Evolutionary conservation across 2,797 vertebrate genomes (phyloP).

Genomic region (Amazonetta brasiliensis): DNA sequence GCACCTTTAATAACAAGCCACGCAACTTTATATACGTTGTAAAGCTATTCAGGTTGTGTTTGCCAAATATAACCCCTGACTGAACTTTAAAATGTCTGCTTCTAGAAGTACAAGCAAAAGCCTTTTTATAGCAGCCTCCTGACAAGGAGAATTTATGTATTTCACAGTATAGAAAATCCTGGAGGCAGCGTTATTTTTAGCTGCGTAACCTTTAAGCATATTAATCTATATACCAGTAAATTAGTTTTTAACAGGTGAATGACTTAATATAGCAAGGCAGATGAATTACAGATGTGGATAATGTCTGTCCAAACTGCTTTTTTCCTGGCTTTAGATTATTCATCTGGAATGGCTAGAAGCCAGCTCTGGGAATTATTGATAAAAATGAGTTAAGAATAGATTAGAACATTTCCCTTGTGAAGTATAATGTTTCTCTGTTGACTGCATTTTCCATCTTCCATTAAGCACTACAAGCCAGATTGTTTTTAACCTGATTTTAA

Average conservation of each 20-base stretch:
- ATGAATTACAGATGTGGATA: constrained; percentile 55
- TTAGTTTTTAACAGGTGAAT: constrained; percentile 53
- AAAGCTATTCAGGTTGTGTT: not conserved
- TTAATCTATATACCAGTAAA: constrained; percentile 22
- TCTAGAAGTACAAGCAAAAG: constrained; percentile 1
- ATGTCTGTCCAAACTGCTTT: constrained; percentile 36
- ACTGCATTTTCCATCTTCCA: constrained; percentile 38
- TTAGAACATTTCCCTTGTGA: constrained; percentile 63
- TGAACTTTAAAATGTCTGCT: constrained; percentile 7
- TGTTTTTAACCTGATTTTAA: constrained; percentile 43
- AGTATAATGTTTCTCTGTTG: constrained; percentile 63
- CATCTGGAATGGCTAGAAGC: constrained; percentile 53
- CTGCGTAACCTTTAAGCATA: constrained; percentile 27
- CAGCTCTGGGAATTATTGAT: constrained; percentile 57
- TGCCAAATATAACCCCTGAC: not conserved
- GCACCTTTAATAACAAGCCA: not conserved
- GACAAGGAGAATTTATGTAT: not conserved
- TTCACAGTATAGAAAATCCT: constrained; percentile 48
- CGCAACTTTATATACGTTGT: not conserved
- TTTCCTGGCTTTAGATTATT: constrained; percentile 55
- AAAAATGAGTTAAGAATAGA: constrained; percentile 73
- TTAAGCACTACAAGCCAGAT: not conserved
- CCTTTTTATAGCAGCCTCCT: constrained; percentile 49
- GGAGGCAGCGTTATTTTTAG: constrained; percentile 51
- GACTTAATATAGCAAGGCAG: constrained; percentile 28